Evolutionary conservation across 2,113 vertebrate species (phyloP).

Genomic region (Aplodontia rufa): DNA sequence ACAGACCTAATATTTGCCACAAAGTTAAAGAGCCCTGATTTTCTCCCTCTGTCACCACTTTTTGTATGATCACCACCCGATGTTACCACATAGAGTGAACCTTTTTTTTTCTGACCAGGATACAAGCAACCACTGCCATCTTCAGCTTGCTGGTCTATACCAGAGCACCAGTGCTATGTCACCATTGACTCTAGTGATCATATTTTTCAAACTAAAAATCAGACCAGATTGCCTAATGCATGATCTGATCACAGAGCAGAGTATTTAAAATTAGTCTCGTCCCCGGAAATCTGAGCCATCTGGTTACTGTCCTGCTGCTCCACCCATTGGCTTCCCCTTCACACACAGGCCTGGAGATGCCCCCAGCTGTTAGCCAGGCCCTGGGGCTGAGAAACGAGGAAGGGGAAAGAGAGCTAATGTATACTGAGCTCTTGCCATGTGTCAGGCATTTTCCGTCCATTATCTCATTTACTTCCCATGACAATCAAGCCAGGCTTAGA

Average conservation of each 20-base stretch:
- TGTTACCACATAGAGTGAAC: background rate
- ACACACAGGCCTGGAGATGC: constrained; percentile 40
- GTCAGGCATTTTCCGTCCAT: constrained; percentile 49
- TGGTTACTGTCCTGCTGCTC: constrained; percentile 54
- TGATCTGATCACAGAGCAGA: constrained; percentile 56
- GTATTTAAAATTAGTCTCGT: constrained; percentile 66
- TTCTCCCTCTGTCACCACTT: background rate
- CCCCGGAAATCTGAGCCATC: constrained; percentile 61
- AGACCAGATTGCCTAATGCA: constrained; percentile 47
- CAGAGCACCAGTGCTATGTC: background rate
- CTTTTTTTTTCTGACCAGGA: background rate
- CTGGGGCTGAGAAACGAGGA: constrained; percentile 40
- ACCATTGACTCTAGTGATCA: background rate
- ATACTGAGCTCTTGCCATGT: constrained; percentile 49
- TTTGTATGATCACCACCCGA: background rate
- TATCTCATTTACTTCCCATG: constrained; percentile 63
- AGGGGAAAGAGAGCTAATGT: constrained; percentile 50
- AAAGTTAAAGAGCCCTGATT: background rate
- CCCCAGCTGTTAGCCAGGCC: constrained; percentile 61
- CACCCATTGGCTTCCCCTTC: constrained; percentile 35
- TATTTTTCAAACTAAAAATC: constrained; percentile 52
- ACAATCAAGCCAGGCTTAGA: constrained; percentile 1
- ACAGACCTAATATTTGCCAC: background rate
- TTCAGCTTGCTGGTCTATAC: background rate
- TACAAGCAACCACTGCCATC: background rate